These are phyloP conservation scores for Chaetorhynchus papuensis DNA, from an alignment of 2,113 vertebrate genomes.

Conservation along the genomic window DNA sequence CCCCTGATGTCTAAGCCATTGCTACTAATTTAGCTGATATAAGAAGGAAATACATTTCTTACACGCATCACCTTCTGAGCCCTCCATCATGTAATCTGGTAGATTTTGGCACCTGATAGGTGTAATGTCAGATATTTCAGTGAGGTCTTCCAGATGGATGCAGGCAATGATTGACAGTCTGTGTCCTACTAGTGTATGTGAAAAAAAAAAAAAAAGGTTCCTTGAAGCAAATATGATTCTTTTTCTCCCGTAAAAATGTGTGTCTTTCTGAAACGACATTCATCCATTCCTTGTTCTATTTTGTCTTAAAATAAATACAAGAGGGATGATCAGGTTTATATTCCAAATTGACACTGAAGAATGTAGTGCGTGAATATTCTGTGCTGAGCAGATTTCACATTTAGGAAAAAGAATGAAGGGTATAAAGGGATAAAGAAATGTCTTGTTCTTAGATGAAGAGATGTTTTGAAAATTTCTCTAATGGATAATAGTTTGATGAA, in stretches of 20 bases:
- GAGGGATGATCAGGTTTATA: neutral
- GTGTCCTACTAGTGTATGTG: neutral
- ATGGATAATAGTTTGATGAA: neutral
- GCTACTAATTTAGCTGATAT: neutral
- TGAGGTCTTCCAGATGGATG: neutral
- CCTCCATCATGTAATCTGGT: neutral
- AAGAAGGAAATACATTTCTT: neutral
- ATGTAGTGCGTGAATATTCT: neutral
- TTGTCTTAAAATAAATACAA: neutral
- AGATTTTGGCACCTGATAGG: neutral
- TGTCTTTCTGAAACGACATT: neutral
- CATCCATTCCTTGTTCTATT: neutral
- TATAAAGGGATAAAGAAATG: neutral
- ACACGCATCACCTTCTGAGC: neutral
- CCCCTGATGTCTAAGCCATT: neutral
- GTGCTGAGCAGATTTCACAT: neutral
- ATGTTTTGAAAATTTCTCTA: neutral
- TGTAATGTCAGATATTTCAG: neutral
- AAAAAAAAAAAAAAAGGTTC: neutral
- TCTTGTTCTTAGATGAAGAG: neutral
- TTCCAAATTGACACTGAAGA: neutral
- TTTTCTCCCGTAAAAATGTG: neutral
- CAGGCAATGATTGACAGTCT: neutral
- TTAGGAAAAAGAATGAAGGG: neutral
- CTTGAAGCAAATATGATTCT: neutral